These are phyloP conservation scores for Artemia franciscana DNA, from an alignment of 1,140 invertebrate genomes.

Conservation along the genomic window DNA sequence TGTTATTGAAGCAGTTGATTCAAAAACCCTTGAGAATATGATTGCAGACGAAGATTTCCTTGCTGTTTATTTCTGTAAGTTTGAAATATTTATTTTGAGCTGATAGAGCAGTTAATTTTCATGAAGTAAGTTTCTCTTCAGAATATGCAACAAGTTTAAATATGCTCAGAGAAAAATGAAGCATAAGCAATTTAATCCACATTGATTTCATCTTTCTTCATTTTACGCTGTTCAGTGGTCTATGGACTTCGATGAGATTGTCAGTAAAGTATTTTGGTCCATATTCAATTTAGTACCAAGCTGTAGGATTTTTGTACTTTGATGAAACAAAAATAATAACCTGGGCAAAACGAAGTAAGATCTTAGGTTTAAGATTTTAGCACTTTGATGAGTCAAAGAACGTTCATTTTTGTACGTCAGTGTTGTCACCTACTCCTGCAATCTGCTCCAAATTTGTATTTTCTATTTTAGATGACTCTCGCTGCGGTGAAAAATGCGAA, in stretches of 20 bases:
- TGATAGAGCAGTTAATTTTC: not conserved
- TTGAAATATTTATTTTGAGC: too few relatives aligned
- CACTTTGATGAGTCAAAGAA: slow-evolving; percentile 9
- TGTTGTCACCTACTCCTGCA: slow-evolving; percentile 5
- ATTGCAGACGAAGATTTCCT: slow-evolving; percentile 74
- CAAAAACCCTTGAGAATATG: slow-evolving; percentile 63
- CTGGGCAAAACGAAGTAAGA: too few relatives aligned
- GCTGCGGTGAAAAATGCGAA: slow-evolving; percentile 48
- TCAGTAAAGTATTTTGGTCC: too few relatives aligned
- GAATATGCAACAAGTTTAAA: not conserved
- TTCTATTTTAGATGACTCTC: slow-evolving; percentile 40
- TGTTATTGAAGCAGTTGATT: slow-evolving; percentile 73
- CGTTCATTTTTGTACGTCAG: slow-evolving; percentile 2
- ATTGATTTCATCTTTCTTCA: too few relatives aligned
- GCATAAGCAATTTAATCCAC: too few relatives aligned
- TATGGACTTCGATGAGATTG: not conserved
- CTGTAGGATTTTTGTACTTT: too few relatives aligned
- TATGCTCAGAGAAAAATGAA: not conserved
- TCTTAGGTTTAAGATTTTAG: slow-evolving; percentile 9
- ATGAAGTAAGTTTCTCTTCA: not conserved
- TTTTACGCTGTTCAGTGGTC: not conserved
- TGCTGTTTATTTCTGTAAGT: slow-evolving; percentile 77
- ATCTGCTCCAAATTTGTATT: slow-evolving; percentile 4
- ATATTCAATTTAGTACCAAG: too few relatives aligned
- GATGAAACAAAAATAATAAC: too few relatives aligned